Evolutionary conservation across 2,888 invertebrate species (phyloP), one percentile per base, ranked within the genome.

Genomic region (Galerucella calmariensis): DNA sequence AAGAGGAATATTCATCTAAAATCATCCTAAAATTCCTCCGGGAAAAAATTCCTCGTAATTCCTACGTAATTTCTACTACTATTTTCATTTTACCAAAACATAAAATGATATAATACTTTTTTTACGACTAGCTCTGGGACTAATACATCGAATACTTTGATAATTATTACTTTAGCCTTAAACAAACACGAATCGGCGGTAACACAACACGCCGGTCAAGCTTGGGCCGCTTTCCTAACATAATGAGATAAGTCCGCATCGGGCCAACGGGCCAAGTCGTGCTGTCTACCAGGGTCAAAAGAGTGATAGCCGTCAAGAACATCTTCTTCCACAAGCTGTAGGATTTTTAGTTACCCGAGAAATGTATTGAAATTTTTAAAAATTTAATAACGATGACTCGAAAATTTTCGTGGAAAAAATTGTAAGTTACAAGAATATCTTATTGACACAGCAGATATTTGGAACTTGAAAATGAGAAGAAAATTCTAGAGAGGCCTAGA

Each of bases 291-390:
- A 76, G 78, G 80, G 83, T 85, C 85, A 84, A 84, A 84, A 85
- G 84, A 85, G 82, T 85, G 85, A 85, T 84, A 84, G 84, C 84
- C 84, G 85, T 84, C 85, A 84, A 61, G 83, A 82, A 79, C 79
- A 78, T 78, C 77, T 79, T 80, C 77, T 75, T 75, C 75, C 69
- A 59, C 66, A 16, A 41, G 77, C 78, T 74, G 62, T 41, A 59
- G 78, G 78, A 79, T 59, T 41, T 41, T 41, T 41, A 8, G 73
- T 77, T 56, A 72, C 75, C 61, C 56, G 73, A 73, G 72, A 77
- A 69, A 59, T 59, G 4, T 20, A 41, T 6, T 41, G 9, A 3
- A 35, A 41, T 41, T 41, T 41, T 8, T 6, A 41, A 41, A 41
- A 41, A 41, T 41, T 8, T 41, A 8, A 41, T 41, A 9, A 9